A percentile compares a stretch with the other conserved stretches of the same genome.
Conservation (phyloP, 2,797 vertebrate species). For the Thaleichthys pacificus region DNA sequence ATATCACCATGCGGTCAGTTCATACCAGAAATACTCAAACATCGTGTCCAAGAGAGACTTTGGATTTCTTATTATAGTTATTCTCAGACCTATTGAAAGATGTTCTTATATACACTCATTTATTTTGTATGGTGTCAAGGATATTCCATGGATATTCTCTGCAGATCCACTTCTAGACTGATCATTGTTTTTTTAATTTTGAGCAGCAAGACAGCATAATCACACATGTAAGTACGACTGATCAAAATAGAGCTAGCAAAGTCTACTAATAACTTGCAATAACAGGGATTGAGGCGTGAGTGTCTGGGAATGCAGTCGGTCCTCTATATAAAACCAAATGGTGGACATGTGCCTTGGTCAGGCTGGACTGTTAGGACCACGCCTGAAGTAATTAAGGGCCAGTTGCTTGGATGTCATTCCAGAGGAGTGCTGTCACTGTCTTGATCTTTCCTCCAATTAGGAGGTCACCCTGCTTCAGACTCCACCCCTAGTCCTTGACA, state of each 20-base stretch:
- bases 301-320: constrained; percentile 64
- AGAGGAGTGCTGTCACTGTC: constrained; percentile 44
- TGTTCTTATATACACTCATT: no score
- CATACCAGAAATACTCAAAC: background rate
- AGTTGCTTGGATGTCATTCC: constrained; percentile 45
- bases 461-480: background rate
- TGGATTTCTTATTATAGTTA: no score
- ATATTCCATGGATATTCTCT: background rate
- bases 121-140: constrained; percentile 6
- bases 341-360: constrained; percentile 36
- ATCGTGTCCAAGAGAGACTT: background rate
- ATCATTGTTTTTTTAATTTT: background rate
- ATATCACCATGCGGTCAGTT: background rate
- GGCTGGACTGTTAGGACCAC: constrained; percentile 35
- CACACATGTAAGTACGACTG: constrained; percentile 27
- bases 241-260: constrained; percentile 58
- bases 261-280: constrained; percentile 51
- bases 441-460: constrained; percentile 2
- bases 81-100: no score
- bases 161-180: background rate
- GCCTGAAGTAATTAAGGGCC: constrained; percentile 44
- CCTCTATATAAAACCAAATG: constrained; percentile 16
- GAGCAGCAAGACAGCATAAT: constrained; percentile 13
- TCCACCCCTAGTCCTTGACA: background rate
- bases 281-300: constrained; percentile 37